Percentiles rank a stretch among this genome's conserved stretches.
Evolutionary conservation across 2,888 invertebrate species (phyloP).

Genomic region (Agrochola macilenta): DNA sequence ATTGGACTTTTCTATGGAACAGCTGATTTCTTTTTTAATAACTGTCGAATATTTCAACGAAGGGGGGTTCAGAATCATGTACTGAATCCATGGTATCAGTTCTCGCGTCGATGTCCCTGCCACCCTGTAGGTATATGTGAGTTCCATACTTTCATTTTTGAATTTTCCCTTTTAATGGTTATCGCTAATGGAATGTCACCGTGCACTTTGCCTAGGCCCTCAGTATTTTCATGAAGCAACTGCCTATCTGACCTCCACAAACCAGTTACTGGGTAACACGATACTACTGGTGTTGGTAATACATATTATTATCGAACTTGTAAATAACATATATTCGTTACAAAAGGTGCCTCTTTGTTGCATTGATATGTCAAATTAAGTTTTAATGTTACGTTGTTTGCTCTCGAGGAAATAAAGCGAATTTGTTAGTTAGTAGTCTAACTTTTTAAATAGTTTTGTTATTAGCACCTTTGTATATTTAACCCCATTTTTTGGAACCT

Average conservation of each 20-base stretch:
- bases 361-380: conserved; percentile 18
- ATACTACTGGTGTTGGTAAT: neutral
- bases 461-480: too few relatives aligned
- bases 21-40: too few relatives aligned
- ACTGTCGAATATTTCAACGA: too few relatives aligned
- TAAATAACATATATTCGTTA: conserved; percentile 14
- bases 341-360: conserved; percentile 19
- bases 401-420: neutral
- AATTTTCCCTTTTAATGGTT: neutral
- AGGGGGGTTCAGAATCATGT: too few relatives aligned
- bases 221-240: neutral
- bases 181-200: neutral
- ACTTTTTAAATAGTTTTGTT: conserved; percentile 1
- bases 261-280: neutral
- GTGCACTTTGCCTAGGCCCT: neutral
- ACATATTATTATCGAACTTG: neutral
- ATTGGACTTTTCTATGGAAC: too few relatives aligned
- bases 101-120: too few relatives aligned
- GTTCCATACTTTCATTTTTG: neutral
- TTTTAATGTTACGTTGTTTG: conserved; percentile 21
- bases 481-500: too few relatives aligned
- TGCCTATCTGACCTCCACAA: too few relatives aligned
- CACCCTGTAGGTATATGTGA: too few relatives aligned
- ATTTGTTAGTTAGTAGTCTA: neutral
- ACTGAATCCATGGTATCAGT: too few relatives aligned